These are phyloP conservation scores for Bolinopsis microptera DNA, from an alignment of 37 sponge, comb jelly and placozoan species.

Conservation along the genomic window DNA sequence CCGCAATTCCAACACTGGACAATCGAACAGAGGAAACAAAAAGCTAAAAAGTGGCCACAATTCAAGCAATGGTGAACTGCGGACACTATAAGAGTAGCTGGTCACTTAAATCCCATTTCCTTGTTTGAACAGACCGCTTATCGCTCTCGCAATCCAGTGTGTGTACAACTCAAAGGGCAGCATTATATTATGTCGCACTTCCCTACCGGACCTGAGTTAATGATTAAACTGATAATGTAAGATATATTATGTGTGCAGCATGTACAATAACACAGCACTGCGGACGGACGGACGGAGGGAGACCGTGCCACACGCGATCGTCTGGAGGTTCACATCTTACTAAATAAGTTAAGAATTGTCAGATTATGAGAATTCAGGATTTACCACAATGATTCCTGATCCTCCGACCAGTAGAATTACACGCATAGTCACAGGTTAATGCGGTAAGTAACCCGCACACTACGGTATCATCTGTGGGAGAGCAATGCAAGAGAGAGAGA, in stretches of 20 bases:
- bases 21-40: too few relatives aligned
- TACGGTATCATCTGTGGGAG: background rate
- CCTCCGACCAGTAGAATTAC: background rate
- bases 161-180: background rate
- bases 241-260: background rate
- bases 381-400: background rate
- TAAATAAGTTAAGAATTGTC: background rate
- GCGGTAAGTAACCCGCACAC: background rate
- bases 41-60: too few relatives aligned
- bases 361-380: background rate
- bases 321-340: background rate
- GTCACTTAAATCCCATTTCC: background rate
- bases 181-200: too few relatives aligned
- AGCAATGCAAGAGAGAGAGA: background rate
- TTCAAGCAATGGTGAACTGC: background rate
- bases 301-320: too few relatives aligned
- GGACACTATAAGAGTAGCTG: background rate
- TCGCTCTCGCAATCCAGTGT: background rate
- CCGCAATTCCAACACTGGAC: too few relatives aligned
- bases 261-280: too few relatives aligned
- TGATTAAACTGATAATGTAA: background rate
- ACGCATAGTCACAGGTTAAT: background rate
- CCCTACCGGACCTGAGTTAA: background rate
- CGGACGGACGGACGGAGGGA: too few relatives aligned
- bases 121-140: background rate